Percentiles rank a stretch among this genome's conserved stretches.
Conservation (phyloP, 2,113 vertebrate genomes). For the Festucalex cinctus region DNA sequence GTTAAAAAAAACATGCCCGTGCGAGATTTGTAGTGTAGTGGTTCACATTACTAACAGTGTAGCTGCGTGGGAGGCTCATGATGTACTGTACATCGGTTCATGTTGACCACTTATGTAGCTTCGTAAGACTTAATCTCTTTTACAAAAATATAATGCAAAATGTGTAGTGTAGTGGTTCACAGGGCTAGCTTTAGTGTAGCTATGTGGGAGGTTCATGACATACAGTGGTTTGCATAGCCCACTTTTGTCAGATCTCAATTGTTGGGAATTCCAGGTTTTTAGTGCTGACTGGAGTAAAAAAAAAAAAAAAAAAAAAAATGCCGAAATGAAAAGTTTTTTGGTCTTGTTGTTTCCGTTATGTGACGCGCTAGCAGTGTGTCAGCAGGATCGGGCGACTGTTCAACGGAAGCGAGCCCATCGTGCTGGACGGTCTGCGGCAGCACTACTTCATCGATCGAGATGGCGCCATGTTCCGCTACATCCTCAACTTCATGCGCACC, state of each 20-base stretch:
- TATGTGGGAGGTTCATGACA: neutral
- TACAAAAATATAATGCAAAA: too few relatives aligned
- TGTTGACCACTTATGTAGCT: neutral
- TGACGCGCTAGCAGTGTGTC: neutral
- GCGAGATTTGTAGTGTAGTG: too few relatives aligned
- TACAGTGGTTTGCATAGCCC: neutral
- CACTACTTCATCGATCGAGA: slow-evolving; percentile 98
- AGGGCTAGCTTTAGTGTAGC: neutral
- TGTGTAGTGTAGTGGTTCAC: too few relatives aligned
- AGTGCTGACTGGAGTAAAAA: too few relatives aligned
- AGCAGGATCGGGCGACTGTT: slow-evolving; percentile 92
- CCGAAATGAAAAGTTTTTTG: too few relatives aligned
- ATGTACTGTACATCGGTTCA: neutral
- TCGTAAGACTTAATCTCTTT: too few relatives aligned
- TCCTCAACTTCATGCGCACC: slow-evolving; percentile 94
- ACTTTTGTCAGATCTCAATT: neutral
- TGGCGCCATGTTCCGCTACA: slow-evolving; percentile 93
- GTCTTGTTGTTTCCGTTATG: neutral
- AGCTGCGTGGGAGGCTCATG: too few relatives aligned
- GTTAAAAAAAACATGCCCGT: too few relatives aligned
- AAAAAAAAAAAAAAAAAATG: neutral
- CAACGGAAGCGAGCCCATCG: slow-evolving; percentile 93
- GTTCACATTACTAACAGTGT: too few relatives aligned
- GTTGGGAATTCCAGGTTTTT: neutral
- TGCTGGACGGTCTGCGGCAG: slow-evolving; percentile 94